phyloP scores from a whole-genome alignment of 1,140 invertebrate species.

The Zaprionus capensis region DNA sequence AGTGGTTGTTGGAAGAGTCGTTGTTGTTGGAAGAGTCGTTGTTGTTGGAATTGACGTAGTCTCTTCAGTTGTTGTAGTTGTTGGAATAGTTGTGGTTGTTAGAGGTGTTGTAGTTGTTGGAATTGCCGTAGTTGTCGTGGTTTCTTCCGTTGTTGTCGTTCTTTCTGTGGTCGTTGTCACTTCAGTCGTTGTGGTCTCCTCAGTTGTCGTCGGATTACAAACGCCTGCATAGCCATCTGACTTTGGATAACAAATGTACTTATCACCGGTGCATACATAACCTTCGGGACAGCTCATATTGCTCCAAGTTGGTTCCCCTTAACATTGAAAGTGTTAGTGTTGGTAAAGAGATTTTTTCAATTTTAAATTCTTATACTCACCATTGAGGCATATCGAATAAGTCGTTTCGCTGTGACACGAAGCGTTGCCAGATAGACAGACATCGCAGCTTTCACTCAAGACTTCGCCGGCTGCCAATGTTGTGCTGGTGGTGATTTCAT shows the following conservation, averaged over 20 bases:
- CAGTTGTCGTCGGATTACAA: background rate
- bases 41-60: background rate
- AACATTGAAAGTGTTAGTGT: background rate
- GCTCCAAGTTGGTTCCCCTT: background rate
- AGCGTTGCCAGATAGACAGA: constrained; percentile 35
- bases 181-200: constrained; percentile 7
- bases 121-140: background rate
- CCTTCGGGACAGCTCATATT: background rate
- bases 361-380: background rate
- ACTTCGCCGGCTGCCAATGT: background rate
- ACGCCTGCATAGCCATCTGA: background rate
- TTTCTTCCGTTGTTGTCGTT: background rate
- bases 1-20: background rate
- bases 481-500: background rate
- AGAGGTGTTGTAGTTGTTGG: constrained; percentile 5
- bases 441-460: constrained; percentile 34
- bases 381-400: background rate
- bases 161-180: constrained; percentile 19
- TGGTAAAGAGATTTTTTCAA: background rate
- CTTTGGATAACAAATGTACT: background rate
- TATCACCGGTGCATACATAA: constrained; percentile 5
- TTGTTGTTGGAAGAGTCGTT: background rate
- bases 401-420: background rate
- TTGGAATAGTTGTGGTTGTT: constrained; percentile 17
- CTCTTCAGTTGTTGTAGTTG: constrained; percentile 2